phyloP scores from a whole-genome alignment of 2,113 vertebrate genomes.

The Ageneiosus marmoratus region DNA sequence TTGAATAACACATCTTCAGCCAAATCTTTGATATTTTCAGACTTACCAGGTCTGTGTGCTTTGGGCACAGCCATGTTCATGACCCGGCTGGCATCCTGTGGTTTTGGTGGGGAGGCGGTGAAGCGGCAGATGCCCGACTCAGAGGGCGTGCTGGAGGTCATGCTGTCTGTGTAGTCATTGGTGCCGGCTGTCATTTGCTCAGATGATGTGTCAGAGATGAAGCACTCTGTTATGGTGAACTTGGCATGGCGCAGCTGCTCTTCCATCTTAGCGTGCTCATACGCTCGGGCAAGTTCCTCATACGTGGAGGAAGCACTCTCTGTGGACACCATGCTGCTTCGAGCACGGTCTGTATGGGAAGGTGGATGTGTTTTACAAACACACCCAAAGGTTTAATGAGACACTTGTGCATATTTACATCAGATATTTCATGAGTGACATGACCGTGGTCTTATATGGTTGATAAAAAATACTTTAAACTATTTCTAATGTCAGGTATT shows the following conservation, averaged over 20 bases:
- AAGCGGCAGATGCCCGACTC: conserved; percentile 99
- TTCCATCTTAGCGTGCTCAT: conserved; percentile 98
- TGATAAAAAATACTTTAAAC: neutral
- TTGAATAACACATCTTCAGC: neutral
- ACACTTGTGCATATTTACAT: neutral
- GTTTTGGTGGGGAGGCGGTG: conserved; percentile 96
- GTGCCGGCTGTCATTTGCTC: conserved; percentile 98
- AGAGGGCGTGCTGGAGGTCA: conserved; percentile 97
- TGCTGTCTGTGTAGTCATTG: conserved; percentile 98
- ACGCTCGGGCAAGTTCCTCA: conserved; percentile 94
- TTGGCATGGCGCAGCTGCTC: conserved; percentile 97
- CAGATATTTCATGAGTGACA: neutral
- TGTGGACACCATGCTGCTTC: conserved; percentile 99
- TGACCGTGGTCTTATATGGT: neutral
- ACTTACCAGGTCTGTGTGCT: conserved; percentile 96
- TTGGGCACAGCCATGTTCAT: conserved; percentile 97
- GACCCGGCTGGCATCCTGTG: conserved; percentile 94
- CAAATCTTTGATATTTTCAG: neutral
- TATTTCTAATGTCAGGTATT: neutral
- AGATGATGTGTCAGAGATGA: conserved; percentile 98
- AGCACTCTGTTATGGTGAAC: conserved; percentile 99
- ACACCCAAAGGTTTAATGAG: neutral
- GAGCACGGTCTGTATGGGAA: conserved; percentile 82
- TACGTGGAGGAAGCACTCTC: conserved; percentile 99
- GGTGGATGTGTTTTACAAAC: neutral